Evolutionary conservation across 2,797 vertebrate species (phyloP), one percentile per base, ranked within the genome.

Genomic region (Acanthis flammea): DNA sequence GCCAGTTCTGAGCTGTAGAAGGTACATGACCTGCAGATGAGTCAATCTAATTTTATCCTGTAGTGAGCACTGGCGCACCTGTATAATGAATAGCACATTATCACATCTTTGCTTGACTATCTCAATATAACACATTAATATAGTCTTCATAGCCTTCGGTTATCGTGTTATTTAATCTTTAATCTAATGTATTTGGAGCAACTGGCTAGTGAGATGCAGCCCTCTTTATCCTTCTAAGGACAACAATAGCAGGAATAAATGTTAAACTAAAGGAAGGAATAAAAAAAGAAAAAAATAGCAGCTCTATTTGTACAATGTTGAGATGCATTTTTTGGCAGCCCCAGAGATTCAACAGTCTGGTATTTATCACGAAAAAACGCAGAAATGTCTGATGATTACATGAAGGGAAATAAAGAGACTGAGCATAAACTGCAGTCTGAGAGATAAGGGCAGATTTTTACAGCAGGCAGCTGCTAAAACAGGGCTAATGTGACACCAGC

Each of bases 341-440:
- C 54, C 78, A 28, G 77, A 94, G 92, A 82, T 91, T 95, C 88
- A 96, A 94, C 83, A 95, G 88, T 93, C 80, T 96, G 95, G 82
- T 91, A 92, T 95, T 95, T 90, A 94, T 95, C 92, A 88, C 14
- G 58, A 84, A 0, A 23, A 76, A 89, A 86, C 0, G 22, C 88
- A 89, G 90, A 81, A 90, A 87, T 87, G 90, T 91, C 95, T 95
- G 96, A 91, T 93, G 93, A 80, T 93, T 93, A 54, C 72, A 41
- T 14, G 81, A 84, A 92, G 84, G 71, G 67, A 92, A 95, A 87
- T 91, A 90, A 88, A 85, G 94, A 92, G 70, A 41, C 60, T 30
- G 75, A 88, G 77, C 47, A 28, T 44, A 66, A 93, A 94, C 62
- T 74, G 73, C 72, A 82, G 87, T 24, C 62, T 73, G 79, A 65